phyloP scores from a whole-genome alignment of 1,140 invertebrate species.

The Trachelipus rathkii region DNA sequence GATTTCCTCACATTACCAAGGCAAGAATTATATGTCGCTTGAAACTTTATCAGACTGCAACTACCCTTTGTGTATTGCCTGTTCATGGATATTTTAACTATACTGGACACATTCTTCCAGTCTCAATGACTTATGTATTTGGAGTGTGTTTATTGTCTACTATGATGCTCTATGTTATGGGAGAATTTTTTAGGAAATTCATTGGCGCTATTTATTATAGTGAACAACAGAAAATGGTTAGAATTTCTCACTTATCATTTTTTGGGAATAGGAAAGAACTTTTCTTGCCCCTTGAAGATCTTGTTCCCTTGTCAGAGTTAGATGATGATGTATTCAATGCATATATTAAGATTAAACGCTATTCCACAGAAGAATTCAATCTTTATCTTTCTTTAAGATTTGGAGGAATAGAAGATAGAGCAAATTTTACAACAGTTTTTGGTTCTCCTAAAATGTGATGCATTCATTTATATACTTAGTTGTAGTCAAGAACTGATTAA shows the following conservation, averaged over 20 bases:
- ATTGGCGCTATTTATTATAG: constrained; percentile 30
- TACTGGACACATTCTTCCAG: too few relatives aligned
- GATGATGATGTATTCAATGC: constrained; percentile 17
- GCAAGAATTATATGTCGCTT: constrained; percentile 69
- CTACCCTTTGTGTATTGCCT: constrained; percentile 7
- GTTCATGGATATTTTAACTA: background rate
- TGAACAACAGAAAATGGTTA: constrained; percentile 2
- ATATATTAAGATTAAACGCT: constrained; percentile 25
- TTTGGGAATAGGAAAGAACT: constrained; percentile 30
- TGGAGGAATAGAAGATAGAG: constrained; percentile 31
- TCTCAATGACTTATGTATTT: background rate
- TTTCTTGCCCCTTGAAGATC: constrained; percentile 18
- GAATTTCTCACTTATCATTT: constrained; percentile 34
- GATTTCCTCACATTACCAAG: constrained; percentile 63
- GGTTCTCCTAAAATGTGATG: background rate
- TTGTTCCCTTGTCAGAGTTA: constrained; percentile 29
- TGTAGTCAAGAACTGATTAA: too few relatives aligned
- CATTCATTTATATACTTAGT: too few relatives aligned
- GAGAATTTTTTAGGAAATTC: constrained; percentile 29
- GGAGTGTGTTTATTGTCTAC: constrained; percentile 19
- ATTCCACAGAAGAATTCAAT: constrained; percentile 20
- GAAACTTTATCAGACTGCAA: constrained; percentile 51
- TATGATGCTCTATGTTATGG: constrained; percentile 35
- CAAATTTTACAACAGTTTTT: constrained; percentile 30
- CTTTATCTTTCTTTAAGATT: constrained; percentile 31